These are phyloP conservation scores for Osmoderma eremita DNA, from an alignment of 2,888 invertebrate species.

Conservation along the genomic window DNA sequence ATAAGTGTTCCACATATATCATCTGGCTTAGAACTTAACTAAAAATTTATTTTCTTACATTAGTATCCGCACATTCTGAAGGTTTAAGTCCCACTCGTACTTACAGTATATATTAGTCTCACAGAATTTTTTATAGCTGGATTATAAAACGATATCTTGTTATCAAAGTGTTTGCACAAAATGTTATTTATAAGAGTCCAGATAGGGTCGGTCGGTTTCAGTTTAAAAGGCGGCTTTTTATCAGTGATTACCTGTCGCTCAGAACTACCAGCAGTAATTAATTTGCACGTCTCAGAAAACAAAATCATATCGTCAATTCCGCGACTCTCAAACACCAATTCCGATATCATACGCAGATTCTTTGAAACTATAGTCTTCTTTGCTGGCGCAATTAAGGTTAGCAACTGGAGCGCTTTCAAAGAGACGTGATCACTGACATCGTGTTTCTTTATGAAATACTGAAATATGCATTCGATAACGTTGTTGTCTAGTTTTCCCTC, in stretches of 20 bases:
- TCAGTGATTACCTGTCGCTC: conserved; percentile 57
- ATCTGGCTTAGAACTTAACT: conserved; percentile 71
- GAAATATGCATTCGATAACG: conserved; percentile 81
- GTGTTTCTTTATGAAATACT: conserved; percentile 75
- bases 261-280: conserved; percentile 66
- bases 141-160: conserved; percentile 66
- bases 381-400: conserved; percentile 77
- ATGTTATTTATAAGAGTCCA: conserved; percentile 66
- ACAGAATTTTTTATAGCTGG: conserved; percentile 70
- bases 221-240: conserved; percentile 58
- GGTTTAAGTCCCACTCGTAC: too few relatives aligned
- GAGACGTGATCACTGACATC: conserved; percentile 77
- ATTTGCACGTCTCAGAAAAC: conserved; percentile 69
- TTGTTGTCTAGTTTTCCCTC: conserved; percentile 68
- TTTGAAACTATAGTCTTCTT: conserved; percentile 63
- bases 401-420: conserved; percentile 76
- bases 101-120: conserved; percentile 69
- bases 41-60: too few relatives aligned
- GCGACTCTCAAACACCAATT: conserved; percentile 73
- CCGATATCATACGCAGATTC: conserved; percentile 79
- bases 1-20: conserved; percentile 59
- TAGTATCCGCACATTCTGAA: too few relatives aligned
- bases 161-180: conserved; percentile 53
- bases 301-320: conserved; percentile 67
- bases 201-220: conserved; percentile 66